Conservation (phyloP, 2,888 invertebrate species). For the Arctia plantaginis region DNA sequence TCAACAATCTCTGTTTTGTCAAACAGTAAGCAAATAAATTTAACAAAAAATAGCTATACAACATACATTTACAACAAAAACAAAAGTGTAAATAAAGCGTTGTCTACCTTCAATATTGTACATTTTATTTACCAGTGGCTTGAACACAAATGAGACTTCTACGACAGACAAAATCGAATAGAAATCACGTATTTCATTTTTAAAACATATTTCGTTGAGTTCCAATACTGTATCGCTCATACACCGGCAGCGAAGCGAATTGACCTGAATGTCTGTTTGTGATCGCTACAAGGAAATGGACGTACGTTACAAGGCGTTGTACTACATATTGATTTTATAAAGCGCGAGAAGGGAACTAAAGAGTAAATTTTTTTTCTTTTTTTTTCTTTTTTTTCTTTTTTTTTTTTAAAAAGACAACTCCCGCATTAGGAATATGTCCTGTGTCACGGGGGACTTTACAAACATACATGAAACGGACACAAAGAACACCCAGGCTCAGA, state of each 20-base stretch:
- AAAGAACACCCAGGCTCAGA: too few species aligned
- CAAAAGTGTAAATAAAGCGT: neutral
- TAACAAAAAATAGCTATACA: too few species aligned
- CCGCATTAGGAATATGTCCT: too few species aligned
- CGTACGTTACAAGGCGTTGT: constrained; percentile 18
- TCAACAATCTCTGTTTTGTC: too few species aligned
- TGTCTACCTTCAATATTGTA: neutral
- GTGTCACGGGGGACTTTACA: too few species aligned
- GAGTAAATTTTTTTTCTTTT: too few species aligned
- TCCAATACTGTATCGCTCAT: constrained; percentile 30
- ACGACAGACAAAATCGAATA: neutral
- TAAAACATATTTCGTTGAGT: constrained; percentile 21
- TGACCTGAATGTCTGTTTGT: constrained; percentile 45
- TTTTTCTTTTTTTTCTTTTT: too few species aligned
- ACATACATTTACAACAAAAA: too few species aligned
- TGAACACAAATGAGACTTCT: neutral
- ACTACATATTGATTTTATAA: constrained; percentile 17
- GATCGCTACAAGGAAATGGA: constrained; percentile 48
- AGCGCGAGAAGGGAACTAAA: neutral
- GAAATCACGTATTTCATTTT: constrained; percentile 21
- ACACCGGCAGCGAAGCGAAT: constrained; percentile 41
- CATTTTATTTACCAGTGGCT: neutral
- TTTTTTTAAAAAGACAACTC: too few species aligned
- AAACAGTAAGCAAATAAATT: too few species aligned
- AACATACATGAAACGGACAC: too few species aligned